These are phyloP conservation scores for Crocodylus rhombifer DNA, from an alignment of 2,797 vertebrate species.

Conservation along the genomic window DNA sequence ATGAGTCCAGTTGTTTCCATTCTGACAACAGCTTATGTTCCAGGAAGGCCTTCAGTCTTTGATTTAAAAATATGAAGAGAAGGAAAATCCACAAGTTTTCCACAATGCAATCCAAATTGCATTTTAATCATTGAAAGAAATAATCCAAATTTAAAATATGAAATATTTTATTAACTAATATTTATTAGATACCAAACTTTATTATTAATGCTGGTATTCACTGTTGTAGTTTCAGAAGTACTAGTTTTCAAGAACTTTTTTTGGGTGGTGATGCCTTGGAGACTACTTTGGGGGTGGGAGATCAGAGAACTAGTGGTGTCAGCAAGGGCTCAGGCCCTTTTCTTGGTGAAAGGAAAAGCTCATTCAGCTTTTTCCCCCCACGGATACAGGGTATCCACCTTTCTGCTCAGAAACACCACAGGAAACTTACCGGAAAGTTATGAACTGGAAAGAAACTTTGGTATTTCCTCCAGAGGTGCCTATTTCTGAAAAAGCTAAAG, in stretches of 20 bases:
- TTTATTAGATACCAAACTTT: too few species aligned
- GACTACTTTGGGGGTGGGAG: neutral
- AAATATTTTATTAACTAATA: too few species aligned
- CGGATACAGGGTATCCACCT: constrained; percentile 92
- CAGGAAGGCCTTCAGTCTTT: neutral
- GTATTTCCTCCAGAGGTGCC: constrained; percentile 98
- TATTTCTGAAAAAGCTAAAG: constrained; percentile 97
- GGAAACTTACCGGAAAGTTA: constrained; percentile 98
- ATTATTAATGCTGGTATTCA: neutral
- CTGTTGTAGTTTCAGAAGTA: neutral
- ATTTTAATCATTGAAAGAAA: too few species aligned
- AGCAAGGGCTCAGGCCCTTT: neutral
- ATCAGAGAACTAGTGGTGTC: neutral
- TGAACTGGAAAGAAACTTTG: constrained; percentile 99
- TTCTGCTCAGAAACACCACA: constrained; percentile 99
- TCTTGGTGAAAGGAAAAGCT: neutral
- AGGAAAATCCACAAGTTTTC: neutral
- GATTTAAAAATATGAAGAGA: neutral
- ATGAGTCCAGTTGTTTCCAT: neutral
- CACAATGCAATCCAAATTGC: neutral
- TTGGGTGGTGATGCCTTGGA: neutral
- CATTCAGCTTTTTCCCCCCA: neutral
- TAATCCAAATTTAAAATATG: too few species aligned
- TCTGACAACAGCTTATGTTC: neutral
- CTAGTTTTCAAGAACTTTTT: neutral